Evolutionary conservation across 2,888 invertebrate genomes (phyloP).

Genomic region (Conops quadrifasciatus): DNA sequence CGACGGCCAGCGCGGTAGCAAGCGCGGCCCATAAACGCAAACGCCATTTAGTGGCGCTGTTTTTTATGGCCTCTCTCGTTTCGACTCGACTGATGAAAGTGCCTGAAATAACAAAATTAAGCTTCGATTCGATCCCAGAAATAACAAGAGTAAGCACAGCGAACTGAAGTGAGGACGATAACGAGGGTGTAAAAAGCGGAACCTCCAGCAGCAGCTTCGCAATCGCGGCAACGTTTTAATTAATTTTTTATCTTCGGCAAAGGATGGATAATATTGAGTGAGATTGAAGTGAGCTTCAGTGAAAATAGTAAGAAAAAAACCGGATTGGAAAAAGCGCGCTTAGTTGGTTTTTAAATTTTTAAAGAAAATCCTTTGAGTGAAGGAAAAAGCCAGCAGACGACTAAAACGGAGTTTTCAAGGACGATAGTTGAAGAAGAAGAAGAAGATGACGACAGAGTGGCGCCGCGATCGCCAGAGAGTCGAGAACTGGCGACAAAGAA

Average conservation of each 20-base stretch:
- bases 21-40: not conserved
- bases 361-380: too few relatives aligned
- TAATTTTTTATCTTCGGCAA: slow-evolving; percentile 15
- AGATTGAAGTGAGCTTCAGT: not conserved
- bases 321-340: too few relatives aligned
- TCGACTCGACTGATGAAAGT: not conserved
- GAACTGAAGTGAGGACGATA: not conserved
- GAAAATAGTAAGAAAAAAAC: not conserved
- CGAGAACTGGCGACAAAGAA: not conserved
- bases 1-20: not conserved
- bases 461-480: too few relatives aligned
- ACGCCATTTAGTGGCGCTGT: not conserved
- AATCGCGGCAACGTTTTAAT: slow-evolving; percentile 29
- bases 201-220: not conserved
- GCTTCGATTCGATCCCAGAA: not conserved
- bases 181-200: not conserved
- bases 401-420: slow-evolving; percentile 17
- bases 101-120: slow-evolving; percentile 20
- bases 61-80: not conserved
- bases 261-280: too few relatives aligned
- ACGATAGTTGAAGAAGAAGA: not conserved
- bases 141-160: not conserved
- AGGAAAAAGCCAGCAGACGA: slow-evolving; percentile 12
- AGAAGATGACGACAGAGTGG: too few relatives aligned
- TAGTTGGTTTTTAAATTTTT: too few relatives aligned